Percentiles rank a stretch among this genome's conserved stretches.
phyloP scores from a whole-genome alignment of 2,888 invertebrate species.

The Euproctis similis region DNA sequence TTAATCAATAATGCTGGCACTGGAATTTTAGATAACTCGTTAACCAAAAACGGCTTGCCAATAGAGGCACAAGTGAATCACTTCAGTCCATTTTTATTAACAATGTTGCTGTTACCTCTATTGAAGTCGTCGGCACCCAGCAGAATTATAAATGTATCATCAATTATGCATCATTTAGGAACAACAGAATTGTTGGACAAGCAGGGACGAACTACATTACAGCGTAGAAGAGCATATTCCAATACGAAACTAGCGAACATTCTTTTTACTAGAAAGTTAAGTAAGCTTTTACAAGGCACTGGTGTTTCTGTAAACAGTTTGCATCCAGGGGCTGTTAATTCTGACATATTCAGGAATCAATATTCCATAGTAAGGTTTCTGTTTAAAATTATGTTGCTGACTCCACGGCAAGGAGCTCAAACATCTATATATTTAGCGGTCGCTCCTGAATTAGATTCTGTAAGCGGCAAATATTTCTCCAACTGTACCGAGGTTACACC shows the following conservation, averaged over 20 bases:
- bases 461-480: slow-evolving; percentile 84
- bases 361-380: slow-evolving; percentile 71
- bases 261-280: slow-evolving; percentile 81
- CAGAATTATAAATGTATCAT: slow-evolving; percentile 85
- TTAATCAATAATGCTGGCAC: slow-evolving; percentile 91
- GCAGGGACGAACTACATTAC: slow-evolving; percentile 61
- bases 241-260: slow-evolving; percentile 86
- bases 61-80: slow-evolving; percentile 92
- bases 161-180: slow-evolving; percentile 80
- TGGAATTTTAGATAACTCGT: slow-evolving; percentile 76
- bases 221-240: slow-evolving; percentile 72
- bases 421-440: slow-evolving; percentile 82
- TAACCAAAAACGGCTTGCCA: slow-evolving; percentile 87
- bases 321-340: slow-evolving; percentile 87
- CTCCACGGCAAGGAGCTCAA: slow-evolving; percentile 81
- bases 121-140: slow-evolving; percentile 81
- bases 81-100: slow-evolving; percentile 91
- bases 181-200: slow-evolving; percentile 81
- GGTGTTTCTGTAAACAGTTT: slow-evolving; percentile 85
- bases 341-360: slow-evolving; percentile 83
- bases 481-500: slow-evolving; percentile 80
- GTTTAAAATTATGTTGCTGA: slow-evolving; percentile 18
- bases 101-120: slow-evolving; percentile 85
- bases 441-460: slow-evolving; percentile 79
- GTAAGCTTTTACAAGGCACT: slow-evolving; percentile 75